Base-by-base conservation (phyloP, 2,888 invertebrate genomes). In the Plutella xylostella region DNA sequence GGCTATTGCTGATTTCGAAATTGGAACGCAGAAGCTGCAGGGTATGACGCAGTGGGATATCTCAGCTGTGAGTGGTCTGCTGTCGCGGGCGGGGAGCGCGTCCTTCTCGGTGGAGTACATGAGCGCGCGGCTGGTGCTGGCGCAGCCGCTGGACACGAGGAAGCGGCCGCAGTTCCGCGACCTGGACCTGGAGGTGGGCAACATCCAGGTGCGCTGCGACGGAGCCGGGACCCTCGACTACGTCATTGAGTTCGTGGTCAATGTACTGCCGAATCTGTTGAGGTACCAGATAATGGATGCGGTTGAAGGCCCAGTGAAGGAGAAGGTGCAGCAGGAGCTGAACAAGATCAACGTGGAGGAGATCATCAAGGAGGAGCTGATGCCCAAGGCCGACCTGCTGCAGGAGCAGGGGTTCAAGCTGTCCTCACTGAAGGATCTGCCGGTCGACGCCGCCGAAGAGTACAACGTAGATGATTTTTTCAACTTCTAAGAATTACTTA, bases 141-240 rank as follows among this genome's bases (percentile, higher is more conserved):
- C 89, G 45, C 94, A 94, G 68, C 87, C 92, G 0, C 73, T 94
- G 54, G 93, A 95, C 61, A 91, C 92, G 0, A 86, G 92, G 47
- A 86, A 92, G 49, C 87, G 86, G 17, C 91, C 93, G 0, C 74
- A 85, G 50, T 85, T 94, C 34, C 89, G 90, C 55, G 89, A 90
- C 53, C 77, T 95, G 28, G 90, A 94, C 61, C 77, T 95, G 43
- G 92, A 93, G 66, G 68, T 94, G 51, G 94, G 94, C 3, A 94
- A 94, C 62, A 92, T 94, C 54, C 93, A 94, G 70, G 87, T 93
- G 15, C 85, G 93, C 18, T 91, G 92, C 56, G 88, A 93, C 55
- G 96, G 96, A 0, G 91, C 94, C 0, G 94, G 96, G n/a, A 93
- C 93, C 0, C 52, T 92, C 14, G 96, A 96, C 72, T 95, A 94